phyloP scores from a whole-genome alignment of 2,113 vertebrate genomes.

The Bolborhynchus lineola region DNA sequence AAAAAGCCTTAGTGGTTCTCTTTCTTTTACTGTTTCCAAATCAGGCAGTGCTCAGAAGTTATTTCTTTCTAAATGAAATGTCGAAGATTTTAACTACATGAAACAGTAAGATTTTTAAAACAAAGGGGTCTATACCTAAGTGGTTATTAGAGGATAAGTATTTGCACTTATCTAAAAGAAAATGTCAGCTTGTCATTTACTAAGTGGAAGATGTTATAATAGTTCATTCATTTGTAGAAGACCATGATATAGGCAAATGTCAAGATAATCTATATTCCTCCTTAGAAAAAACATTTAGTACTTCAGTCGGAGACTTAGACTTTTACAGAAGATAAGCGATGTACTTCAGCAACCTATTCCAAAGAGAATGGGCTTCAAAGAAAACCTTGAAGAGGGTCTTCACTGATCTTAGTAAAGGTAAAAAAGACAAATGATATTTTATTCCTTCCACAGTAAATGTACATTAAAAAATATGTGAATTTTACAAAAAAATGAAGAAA shows the following conservation, averaged over 20 bases:
- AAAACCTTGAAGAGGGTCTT: not conserved
- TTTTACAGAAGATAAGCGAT: not conserved
- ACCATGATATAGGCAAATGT: slow-evolving; percentile 15
- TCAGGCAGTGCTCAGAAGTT: not conserved
- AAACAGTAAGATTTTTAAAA: not conserved
- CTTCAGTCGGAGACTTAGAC: not conserved
- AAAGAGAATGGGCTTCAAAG: not conserved
- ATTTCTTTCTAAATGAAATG: not conserved
- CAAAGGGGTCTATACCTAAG: not conserved
- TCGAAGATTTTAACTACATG: not conserved
- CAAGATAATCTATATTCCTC: not conserved
- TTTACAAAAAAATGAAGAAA: not conserved
- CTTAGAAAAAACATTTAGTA: not conserved
- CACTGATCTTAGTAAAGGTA: not conserved
- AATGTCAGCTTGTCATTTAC: slow-evolving; percentile 31
- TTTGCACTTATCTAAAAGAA: not conserved
- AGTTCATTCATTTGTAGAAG: not conserved
- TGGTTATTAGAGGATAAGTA: not conserved
- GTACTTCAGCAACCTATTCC: not conserved
- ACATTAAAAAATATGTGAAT: not conserved
- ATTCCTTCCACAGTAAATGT: not conserved
- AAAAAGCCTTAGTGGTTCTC: not conserved
- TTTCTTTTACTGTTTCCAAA: not conserved
- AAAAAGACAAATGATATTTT: not conserved
- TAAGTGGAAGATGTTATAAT: not conserved